A percentile compares a stretch with the other conserved stretches of the same genome.
Conservation (phyloP, 1,140 invertebrate genomes). For the Cecropterus lyciades region DNA sequence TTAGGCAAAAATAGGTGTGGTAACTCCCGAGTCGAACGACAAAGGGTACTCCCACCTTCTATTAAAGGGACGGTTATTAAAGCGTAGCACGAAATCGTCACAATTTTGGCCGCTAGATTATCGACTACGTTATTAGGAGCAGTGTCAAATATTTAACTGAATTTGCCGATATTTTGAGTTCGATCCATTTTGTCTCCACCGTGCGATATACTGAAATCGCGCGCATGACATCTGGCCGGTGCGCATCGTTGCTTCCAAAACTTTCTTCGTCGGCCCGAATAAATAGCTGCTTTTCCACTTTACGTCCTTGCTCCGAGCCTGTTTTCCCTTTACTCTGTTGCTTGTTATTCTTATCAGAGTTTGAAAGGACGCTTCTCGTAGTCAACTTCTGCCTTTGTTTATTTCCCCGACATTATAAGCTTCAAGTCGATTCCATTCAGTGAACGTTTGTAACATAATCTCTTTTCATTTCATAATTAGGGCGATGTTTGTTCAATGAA, state of each 20-base stretch:
- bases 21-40: too few relatives aligned
- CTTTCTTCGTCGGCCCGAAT: conserved; percentile 22
- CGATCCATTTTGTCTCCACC: too few relatives aligned
- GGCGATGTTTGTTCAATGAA: conserved; percentile 24
- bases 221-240: conserved; percentile 17
- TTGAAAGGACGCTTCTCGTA: conserved; percentile 18
- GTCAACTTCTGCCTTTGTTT: conserved; percentile 27
- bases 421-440: conserved; percentile 17
- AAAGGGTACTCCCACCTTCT: too few relatives aligned
- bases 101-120: too few relatives aligned
- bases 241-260: conserved; percentile 20
- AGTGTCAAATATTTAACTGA: too few relatives aligned
- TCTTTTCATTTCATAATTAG: conserved; percentile 30
- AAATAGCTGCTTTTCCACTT: conserved; percentile 20
- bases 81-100: too few relatives aligned
- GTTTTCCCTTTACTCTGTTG: conserved; percentile 8
- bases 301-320: conserved; percentile 11
- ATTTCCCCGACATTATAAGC: conserved; percentile 21
- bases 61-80: too few relatives aligned
- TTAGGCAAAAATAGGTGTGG: too few relatives aligned
- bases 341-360: conserved; percentile 32
- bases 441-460: conserved; percentile 18
- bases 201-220: background rate
- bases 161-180: too few relatives aligned
- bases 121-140: too few relatives aligned